phyloP scores from a whole-genome alignment of 2,888 invertebrate genomes.

The Koerneria pararmatus region DNA sequence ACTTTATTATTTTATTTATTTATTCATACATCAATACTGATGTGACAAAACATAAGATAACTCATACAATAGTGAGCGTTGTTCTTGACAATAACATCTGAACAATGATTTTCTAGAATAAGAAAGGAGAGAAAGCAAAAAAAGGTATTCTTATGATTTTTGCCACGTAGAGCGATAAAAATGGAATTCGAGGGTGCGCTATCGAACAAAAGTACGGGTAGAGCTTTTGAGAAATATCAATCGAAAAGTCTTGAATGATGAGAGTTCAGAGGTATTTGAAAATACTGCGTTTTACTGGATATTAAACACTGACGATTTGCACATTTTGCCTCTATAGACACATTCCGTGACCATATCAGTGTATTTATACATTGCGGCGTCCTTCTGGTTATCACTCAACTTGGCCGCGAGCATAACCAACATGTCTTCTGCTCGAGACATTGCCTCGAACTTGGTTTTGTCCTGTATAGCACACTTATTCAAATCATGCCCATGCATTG shows the following conservation, averaged over 20 bases:
- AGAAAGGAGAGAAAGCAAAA: neutral
- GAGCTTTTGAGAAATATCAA: no score
- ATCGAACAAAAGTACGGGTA: no score
- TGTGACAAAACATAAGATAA: neutral
- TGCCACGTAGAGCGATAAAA: no score
- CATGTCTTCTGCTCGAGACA: conserved; percentile 7
- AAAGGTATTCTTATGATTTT: no score
- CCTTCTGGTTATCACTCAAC: conserved; percentile 16
- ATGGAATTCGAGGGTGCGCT: no score
- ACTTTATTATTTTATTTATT: neutral
- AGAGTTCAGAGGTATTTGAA: no score
- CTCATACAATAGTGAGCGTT: no score
- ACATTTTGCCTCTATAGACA: conserved; percentile 9
- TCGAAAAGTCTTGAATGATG: no score
- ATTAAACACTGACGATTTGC: conserved; percentile 11
- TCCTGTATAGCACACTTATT: conserved; percentile 1
- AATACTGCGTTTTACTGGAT: no score
- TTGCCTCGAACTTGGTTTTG: conserved; percentile 4
- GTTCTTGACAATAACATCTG: no score
- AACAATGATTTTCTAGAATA: neutral
- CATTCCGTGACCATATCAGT: conserved; percentile 20
- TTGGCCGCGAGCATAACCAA: conserved; percentile 1
- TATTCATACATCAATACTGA: neutral
- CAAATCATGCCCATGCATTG: neutral
- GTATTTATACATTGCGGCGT: conserved; percentile 3